Evolutionary conservation across 2,797 vertebrate species (phyloP), one percentile per base, ranked within the genome.

Genomic region (Lepus townsendii): DNA sequence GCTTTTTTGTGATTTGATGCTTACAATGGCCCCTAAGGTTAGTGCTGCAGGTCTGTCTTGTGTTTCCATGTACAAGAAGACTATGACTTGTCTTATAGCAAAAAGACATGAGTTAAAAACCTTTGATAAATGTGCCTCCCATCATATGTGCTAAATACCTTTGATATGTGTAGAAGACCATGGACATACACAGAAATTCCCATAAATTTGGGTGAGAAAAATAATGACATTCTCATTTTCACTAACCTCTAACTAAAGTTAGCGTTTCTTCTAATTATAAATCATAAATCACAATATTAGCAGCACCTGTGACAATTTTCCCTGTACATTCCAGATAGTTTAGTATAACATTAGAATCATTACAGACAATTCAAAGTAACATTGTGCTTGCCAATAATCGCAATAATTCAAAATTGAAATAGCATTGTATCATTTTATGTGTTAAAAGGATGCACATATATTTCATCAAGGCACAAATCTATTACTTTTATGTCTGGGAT

Each of bases 301-400:
- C 10, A 72, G 50, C 10, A 88, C 52, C 26, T 77, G 16, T 52
- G 47, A 88, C 20, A 7, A 9, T 63, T 77, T 62, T 88, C 62
- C 50, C 78, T 69, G 4, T n/a, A 93, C 94, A 93, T 38, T 79
- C 24, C 47, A 83, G 27, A 2, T 27, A 84, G 42, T 86, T 79
- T 95, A 27, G 35, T 14, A 26, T 57, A 69, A 42, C 63, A 50
- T 69, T 75, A 94, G 16, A 86, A 76, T 52, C 78, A 20, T 38
- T 94, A 4, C 7, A 52, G 52, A 88, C 65, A 76, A 19, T 80
- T 8, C 47, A 90, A 76, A 87, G 71, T 80, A 84, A 35, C n/a
- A 76, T 5, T 62, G 35, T 84, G 32, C 4, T 69, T 42, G 83
- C 24, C 32, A 87, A 57, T 69, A 93, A 73, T 57, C 76, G 42